Percentiles rank a stretch among this genome's conserved stretches.
Conservation (phyloP, 2,113 vertebrate species). For the Coregonus clupeaformis region DNA sequence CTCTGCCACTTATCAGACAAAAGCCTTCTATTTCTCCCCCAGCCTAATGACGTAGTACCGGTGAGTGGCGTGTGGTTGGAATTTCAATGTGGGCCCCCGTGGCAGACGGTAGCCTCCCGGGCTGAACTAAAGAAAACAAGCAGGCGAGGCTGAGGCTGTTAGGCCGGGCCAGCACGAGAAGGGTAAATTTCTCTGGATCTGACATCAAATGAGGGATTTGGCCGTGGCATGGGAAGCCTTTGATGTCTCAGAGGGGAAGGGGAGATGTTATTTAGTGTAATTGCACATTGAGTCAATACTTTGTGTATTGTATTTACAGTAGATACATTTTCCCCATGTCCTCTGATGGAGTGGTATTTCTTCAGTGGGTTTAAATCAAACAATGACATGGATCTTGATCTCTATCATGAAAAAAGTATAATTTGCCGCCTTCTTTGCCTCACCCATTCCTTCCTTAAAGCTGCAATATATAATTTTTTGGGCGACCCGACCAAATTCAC, state of each 20-base stretch:
- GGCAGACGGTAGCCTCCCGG: slow-evolving; percentile 17
- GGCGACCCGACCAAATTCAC: too few relatives aligned
- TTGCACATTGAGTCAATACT: slow-evolving; percentile 19
- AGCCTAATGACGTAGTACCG: slow-evolving; percentile 46
- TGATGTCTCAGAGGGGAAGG: slow-evolving; percentile 12
- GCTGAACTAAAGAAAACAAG: slow-evolving; percentile 5
- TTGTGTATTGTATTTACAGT: neutral
- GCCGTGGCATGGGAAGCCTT: slow-evolving; percentile 9
- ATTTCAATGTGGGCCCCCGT: slow-evolving; percentile 32
- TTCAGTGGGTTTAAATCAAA: too few relatives aligned
- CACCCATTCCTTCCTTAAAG: too few relatives aligned
- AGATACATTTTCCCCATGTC: neutral
- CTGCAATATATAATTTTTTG: too few relatives aligned
- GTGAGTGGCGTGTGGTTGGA: slow-evolving; percentile 31
- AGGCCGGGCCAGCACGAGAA: too few relatives aligned
- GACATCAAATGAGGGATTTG: slow-evolving; percentile 21
- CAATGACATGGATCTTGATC: too few relatives aligned
- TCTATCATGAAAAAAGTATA: too few relatives aligned
- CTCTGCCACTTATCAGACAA: slow-evolving; percentile 33
- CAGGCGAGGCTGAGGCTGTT: neutral
- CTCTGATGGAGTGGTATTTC: too few relatives aligned
- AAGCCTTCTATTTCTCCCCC: slow-evolving; percentile 32
- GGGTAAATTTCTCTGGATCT: slow-evolving; percentile 19
- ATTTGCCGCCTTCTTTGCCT: too few relatives aligned
- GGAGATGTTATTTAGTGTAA: slow-evolving; percentile 20